A percentile compares a stretch with the other conserved stretches of the same genome.
Evolutionary conservation across 2,113 vertebrate species (phyloP).

Genomic region (Hepsetus odoe): DNA sequence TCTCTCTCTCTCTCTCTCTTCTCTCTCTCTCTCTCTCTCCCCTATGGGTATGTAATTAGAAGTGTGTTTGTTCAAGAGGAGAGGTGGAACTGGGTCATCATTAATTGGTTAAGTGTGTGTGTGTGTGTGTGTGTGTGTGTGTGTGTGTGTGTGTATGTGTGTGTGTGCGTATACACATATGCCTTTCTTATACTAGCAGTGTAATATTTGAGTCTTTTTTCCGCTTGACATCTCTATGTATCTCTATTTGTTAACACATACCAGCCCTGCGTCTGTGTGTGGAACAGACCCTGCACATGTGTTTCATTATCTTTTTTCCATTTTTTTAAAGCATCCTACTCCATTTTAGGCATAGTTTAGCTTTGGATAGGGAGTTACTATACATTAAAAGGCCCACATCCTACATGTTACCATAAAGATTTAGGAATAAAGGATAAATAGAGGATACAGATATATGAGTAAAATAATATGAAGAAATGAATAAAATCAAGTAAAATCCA

Average conservation of each 20-base stretch:
- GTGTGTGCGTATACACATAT: neutral
- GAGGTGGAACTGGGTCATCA: conserved; percentile 58
- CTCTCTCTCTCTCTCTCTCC: conserved; percentile 23
- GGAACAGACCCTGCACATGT: neutral
- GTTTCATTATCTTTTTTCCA: too few relatives aligned
- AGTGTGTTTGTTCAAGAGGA: conserved; percentile 53
- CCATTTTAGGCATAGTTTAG: neutral
- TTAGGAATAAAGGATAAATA: too few relatives aligned
- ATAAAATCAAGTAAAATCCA: too few relatives aligned
- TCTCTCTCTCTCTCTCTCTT: conserved; percentile 5
- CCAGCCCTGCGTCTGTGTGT: neutral
- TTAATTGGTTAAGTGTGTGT: conserved; percentile 58
- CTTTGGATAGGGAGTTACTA: neutral
- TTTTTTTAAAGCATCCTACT: neutral
- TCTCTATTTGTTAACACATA: neutral
- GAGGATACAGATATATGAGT: too few relatives aligned
- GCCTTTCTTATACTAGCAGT: conserved; percentile 12
- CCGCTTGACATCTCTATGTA: conserved; percentile 8
- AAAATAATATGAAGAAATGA: too few relatives aligned
- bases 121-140: neutral
- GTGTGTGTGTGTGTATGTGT: conserved; percentile 4
- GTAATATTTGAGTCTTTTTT: conserved; percentile 22
- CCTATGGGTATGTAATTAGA: conserved; percentile 56
- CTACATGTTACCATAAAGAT: neutral
- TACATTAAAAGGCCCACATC: neutral